Percentiles rank a stretch among this genome's conserved stretches.
Conservation (phyloP, 2,888 invertebrate genomes). For the Phlogophora meticulosa region DNA sequence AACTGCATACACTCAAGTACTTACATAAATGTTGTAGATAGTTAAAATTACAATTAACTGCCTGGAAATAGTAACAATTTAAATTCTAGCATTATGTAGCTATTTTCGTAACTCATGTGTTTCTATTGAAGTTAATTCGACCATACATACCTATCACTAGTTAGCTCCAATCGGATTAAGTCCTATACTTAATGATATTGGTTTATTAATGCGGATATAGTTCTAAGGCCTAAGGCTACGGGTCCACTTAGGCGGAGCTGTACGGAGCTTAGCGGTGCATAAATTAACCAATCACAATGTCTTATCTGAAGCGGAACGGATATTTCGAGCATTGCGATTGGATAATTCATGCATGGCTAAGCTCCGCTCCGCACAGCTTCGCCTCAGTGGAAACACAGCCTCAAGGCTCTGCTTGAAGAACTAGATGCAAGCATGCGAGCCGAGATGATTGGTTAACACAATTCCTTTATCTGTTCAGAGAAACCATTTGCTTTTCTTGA, state of each 20-base stretch:
- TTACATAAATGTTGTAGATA: too few species aligned
- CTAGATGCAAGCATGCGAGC: too few species aligned
- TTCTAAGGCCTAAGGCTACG: not conserved
- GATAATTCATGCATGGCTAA: too few species aligned
- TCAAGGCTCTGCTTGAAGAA: conserved; percentile 8
- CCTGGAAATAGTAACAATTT: not conserved
- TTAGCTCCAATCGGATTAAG: not conserved
- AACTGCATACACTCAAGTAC: too few species aligned
- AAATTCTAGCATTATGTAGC: not conserved
- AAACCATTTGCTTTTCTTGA: not conserved
- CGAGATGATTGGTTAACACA: not conserved
- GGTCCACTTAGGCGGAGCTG: too few species aligned
- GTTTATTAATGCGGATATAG: conserved; percentile 24
- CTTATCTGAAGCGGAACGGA: too few species aligned
- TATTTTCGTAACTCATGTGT: not conserved
- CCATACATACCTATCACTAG: not conserved
- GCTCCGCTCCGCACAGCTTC: too few species aligned
- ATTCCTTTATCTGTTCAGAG: not conserved
- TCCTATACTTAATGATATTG: conserved; percentile 7
- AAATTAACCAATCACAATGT: too few species aligned
- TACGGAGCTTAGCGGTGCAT: too few species aligned
- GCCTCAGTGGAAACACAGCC: too few species aligned
- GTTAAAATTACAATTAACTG: not conserved
- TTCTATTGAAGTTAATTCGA: not conserved
- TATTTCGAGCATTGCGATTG: too few species aligned